Evolutionary conservation across 2,888 invertebrate genomes (phyloP), one percentile per base, ranked within the genome.

Genomic region (Dynastes grantii): DNA sequence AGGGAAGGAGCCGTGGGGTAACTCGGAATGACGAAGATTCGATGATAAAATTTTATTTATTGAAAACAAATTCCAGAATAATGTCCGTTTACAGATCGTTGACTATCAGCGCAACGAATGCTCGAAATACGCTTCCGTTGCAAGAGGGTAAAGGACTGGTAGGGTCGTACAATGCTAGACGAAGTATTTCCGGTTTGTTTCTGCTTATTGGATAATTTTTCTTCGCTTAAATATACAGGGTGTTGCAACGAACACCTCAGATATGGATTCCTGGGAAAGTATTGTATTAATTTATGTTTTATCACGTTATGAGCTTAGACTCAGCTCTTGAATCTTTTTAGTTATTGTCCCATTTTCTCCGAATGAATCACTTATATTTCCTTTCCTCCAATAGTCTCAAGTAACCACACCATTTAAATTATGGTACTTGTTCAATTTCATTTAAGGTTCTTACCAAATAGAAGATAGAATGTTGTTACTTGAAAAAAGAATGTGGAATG

Each of bases 31-130:
- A 22, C 55, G 8, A 6, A 16, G 49, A 65, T 4, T 49, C 29
- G 58, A 51, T 32, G 77, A 80, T 79, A 79, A 80, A 58, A 81
- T 64, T 37, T 80, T 79, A 79, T 80, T 80, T 81, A 76, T 78
- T 77, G 81, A 79, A 81, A 81, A 80, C 80, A 81, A 81, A 82
- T 82, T 81, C 79, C 76, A 77, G 79, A 77, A 80, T 81, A 79
- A 80, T 80, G 80, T 80, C 71, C 80, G 78, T 49, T 78, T 73
- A 81, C 81, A 81, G 80, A 81, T 80, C 82, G 81, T 82, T 82
- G 82, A 76, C 78, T 77, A 45, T 80, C 78, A 79, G 80, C n/a
- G 55, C 13, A 81, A 70, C 81, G 82, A 81, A 82, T 82, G 82
- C 81, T 82, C 81, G 81, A 6, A 82, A 79, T 78, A 79, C 79